Base-by-base conservation (phyloP, 2,797 vertebrate genomes). In the Danionella dracula region DNA sequence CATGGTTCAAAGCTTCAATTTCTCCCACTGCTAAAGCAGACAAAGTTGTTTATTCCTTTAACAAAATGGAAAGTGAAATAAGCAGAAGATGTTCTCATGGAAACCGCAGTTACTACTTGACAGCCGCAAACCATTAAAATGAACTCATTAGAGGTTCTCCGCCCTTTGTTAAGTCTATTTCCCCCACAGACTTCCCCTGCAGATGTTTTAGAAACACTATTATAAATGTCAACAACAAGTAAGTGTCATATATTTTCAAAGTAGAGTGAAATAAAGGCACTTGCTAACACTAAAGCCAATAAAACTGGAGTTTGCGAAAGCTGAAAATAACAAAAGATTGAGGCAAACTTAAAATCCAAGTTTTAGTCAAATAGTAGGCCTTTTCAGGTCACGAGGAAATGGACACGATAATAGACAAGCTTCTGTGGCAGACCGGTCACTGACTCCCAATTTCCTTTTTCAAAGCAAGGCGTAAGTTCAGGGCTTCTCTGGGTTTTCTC, bases 41-140 rank as follows among this genome's bases (percentile, higher is more conserved):
- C 74, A 40, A 19, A 31, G 59, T 81, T 74, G 16, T 77, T 79
- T 78, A 66, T 70, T 65, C 70, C 63, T 70, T 48, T 40, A 68
- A 63, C n/a, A n/a, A 51, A 80, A 66, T 58, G 58, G 66, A 74
- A 80, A 66, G 74, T 77, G 73, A 86, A 85, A 83, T 80, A 74
- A 79, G 76, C 79, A 29, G 8, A 12, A 29, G 40, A 49, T 68
- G 50, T 31, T 63, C 61, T 75, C 83, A 84, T 72, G 61, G 60
- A 46, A 76, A 59, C 44, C 41, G 41, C 53, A 66, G 74, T 65
- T 76, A 80, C 85, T 78, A 80, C 75, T 87, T 87, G 86, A 84
- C 85, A 85, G 65, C 81, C 64, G 57, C 49, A 75, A 81, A 51
- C 84, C 83, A 88, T 90, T 88, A 89, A 87, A 88, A 86, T 71